Conservation (phyloP, 2,797 vertebrate species). For the Eleutherodactylus coqui region DNA sequence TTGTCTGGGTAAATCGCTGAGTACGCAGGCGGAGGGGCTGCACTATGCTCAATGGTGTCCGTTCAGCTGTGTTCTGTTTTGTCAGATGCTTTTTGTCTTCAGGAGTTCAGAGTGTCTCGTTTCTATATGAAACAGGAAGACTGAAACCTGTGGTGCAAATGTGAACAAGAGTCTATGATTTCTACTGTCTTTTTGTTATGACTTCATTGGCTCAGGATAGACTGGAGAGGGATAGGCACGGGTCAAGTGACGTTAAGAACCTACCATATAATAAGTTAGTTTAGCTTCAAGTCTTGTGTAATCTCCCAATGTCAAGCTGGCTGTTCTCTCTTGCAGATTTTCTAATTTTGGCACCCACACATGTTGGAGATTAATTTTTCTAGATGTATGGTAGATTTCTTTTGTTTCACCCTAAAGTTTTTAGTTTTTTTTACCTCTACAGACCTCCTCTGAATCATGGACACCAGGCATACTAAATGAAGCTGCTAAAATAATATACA, state of each 20-base stretch:
- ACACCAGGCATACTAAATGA: constrained; percentile 90
- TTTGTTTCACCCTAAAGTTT: neutral
- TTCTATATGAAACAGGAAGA: too few relatives aligned
- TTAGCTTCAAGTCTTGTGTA: neutral
- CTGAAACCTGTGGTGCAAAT: too few relatives aligned
- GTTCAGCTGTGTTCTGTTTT: too few relatives aligned
- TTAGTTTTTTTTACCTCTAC: neutral
- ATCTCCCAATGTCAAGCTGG: neutral
- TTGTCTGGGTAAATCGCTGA: too few relatives aligned
- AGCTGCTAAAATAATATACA: constrained; percentile 92
- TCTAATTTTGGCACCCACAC: neutral
- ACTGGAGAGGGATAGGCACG: too few relatives aligned
- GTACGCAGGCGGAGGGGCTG: too few relatives aligned
- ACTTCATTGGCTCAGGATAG: neutral
- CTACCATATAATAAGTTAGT: neutral
- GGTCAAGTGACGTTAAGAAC: too few relatives aligned
- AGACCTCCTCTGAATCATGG: constrained; percentile 81
- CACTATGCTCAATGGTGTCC: too few relatives aligned
- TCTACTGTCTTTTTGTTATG: neutral
- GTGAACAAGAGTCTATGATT: too few relatives aligned
- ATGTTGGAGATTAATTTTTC: neutral
- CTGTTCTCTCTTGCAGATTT: neutral
- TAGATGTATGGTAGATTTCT: too few relatives aligned
- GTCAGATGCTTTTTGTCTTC: too few relatives aligned
- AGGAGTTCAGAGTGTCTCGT: too few relatives aligned